Evolutionary conservation across 2,113 vertebrate genomes (phyloP).

Genomic region (Maccullochella peelii): DNA sequence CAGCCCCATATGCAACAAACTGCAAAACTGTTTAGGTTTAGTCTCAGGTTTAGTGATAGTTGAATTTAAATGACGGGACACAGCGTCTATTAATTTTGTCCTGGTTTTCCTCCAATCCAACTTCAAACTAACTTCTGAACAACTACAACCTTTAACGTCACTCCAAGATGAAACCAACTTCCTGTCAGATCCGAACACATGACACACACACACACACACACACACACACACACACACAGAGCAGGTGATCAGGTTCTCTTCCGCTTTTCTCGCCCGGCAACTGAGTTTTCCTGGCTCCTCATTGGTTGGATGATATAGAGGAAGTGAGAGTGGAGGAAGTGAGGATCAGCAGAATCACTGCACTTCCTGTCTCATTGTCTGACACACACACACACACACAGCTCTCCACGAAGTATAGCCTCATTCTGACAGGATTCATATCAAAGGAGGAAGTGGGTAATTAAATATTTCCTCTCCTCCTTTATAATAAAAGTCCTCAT

Average conservation of each 20-base stretch:
- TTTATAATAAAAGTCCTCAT: too few species aligned
- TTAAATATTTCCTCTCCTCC: too few species aligned
- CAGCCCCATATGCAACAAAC: too few species aligned
- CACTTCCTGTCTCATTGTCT: constrained; percentile 1
- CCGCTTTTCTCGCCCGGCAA: not conserved
- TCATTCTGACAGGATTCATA: too few species aligned
- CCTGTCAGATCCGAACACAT: not conserved
- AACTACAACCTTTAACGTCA: too few species aligned
- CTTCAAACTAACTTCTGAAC: not conserved
- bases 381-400: not conserved
- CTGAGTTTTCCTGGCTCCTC: not conserved
- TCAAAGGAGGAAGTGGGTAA: too few species aligned
- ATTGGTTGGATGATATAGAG: not conserved
- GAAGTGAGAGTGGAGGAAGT: constrained; percentile 27
- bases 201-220: not conserved
- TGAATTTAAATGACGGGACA: too few species aligned
- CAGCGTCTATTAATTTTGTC: too few species aligned
- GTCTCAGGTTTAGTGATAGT: too few species aligned
- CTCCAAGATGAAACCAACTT: not conserved
- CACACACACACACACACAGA: not conserved
- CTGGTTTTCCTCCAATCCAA: too few species aligned
- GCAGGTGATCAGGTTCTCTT: not conserved
- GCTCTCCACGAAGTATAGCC: too few species aligned
- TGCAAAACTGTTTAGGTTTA: too few species aligned
- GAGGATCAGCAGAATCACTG: constrained; percentile 21